Percentiles rank a stretch among this genome's conserved stretches.
Evolutionary conservation across 2,888 invertebrate species (phyloP).

Genomic region (Synergus japonicus): DNA sequence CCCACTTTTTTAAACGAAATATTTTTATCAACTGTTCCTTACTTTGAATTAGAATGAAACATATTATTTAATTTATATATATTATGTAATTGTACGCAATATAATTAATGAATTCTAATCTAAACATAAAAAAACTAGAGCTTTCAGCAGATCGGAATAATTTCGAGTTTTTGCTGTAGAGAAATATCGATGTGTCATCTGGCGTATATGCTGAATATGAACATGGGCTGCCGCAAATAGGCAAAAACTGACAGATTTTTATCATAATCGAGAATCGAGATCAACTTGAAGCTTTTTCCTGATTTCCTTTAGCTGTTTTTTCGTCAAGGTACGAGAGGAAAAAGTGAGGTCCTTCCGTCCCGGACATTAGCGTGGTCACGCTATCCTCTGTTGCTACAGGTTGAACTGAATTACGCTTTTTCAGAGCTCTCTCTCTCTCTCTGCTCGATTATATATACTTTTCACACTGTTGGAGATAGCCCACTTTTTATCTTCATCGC

Average conservation of each 20-base stretch:
- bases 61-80: background rate
- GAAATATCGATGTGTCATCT: background rate
- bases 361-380: slow-evolving; percentile 31
- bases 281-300: slow-evolving; percentile 5
- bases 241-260: slow-evolving; percentile 22
- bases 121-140: background rate
- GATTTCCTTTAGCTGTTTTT: slow-evolving; percentile 12
- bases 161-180: background rate
- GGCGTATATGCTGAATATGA: background rate
- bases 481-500: slow-evolving; percentile 19
- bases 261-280: slow-evolving; percentile 33
- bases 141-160: slow-evolving; percentile 14
- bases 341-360: slow-evolving; percentile 20
- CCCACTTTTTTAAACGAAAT: too few species aligned
- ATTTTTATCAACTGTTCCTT: too few species aligned
- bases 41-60: too few species aligned
- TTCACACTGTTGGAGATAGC: slow-evolving; percentile 12
- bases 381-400: slow-evolving; percentile 21
- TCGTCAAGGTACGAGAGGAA: background rate
- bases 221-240: background rate
- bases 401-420: slow-evolving; percentile 34
- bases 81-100: background rate
- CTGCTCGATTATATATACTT: slow-evolving; percentile 30
- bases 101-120: background rate
- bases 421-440: background rate